Evolutionary conservation across 2,113 vertebrate species (phyloP).

Genomic region (Athene noctua): DNA sequence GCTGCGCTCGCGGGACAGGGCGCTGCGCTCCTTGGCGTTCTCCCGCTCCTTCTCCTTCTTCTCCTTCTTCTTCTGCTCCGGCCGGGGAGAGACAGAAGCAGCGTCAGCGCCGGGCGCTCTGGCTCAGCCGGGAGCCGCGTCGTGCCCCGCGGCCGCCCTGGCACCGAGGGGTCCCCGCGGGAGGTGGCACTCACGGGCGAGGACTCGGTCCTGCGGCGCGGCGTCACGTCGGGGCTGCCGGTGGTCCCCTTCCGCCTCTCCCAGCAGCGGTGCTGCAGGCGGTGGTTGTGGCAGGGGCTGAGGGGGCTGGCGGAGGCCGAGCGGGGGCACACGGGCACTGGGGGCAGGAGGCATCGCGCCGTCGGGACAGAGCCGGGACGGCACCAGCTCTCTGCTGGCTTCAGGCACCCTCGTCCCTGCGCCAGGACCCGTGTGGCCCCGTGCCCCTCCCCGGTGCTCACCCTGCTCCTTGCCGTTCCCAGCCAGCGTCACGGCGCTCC

Average conservation of each 20-base stretch:
- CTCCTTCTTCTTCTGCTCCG: conserved; percentile 87
- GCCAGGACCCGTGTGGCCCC: rapidly evolving
- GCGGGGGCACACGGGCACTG: conserved; percentile 88
- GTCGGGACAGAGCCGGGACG: rapidly evolving
- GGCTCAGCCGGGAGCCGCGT: rapidly evolving
- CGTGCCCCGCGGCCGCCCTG: rapidly evolving
- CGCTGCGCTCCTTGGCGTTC: conserved; percentile 91
- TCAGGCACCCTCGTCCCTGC: background rate
- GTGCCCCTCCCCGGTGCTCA: conserved; percentile 50
- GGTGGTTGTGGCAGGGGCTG: conserved; percentile 81
- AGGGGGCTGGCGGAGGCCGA: conserved; percentile 92
- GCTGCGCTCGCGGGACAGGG: conserved; percentile 84
- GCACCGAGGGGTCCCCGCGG: rapidly evolving
- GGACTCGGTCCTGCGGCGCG: conserved; percentile 79
- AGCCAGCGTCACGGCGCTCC: conserved; percentile 91
- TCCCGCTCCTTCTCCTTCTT: conserved; percentile 96
- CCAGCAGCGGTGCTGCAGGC: conserved; percentile 82
- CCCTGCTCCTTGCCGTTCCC: conserved; percentile 85
- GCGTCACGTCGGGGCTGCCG: conserved; percentile 83
- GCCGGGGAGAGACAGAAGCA: background rate
- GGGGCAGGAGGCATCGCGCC: background rate
- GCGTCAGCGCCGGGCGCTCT: rapidly evolving
- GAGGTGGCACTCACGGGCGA: conserved; percentile 77
- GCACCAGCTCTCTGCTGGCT: background rate
- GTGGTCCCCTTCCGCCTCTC: conserved; percentile 76